A percentile compares a stretch with the other conserved stretches of the same genome.
These are phyloP conservation scores for Hippocampus zosterae DNA, from an alignment of 2,113 vertebrate genomes.

Conservation along the genomic window DNA sequence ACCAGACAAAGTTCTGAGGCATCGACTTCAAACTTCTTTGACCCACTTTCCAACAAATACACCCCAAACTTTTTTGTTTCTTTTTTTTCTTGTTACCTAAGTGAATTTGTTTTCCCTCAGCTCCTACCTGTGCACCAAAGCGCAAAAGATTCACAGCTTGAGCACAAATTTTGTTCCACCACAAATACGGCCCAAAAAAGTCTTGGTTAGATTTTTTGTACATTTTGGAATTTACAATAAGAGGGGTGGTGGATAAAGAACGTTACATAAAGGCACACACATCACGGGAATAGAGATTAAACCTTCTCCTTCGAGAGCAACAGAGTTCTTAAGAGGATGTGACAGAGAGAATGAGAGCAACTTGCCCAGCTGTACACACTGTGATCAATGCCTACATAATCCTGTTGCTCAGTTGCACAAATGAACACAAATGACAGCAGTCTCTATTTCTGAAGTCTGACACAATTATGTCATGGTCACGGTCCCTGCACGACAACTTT, in stretches of 20 bases:
- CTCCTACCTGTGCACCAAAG: not conserved
- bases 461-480: conserved; percentile 1
- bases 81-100: no score
- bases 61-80: not conserved
- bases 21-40: conserved; percentile 4
- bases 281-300: conserved; percentile 32
- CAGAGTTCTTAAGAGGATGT: conserved; percentile 30
- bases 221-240: not conserved
- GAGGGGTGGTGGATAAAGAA: conserved; percentile 3
- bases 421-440: conserved; percentile 17
- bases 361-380: conserved; percentile 26
- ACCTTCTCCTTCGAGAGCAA: conserved; percentile 28
- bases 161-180: not conserved
- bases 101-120: not conserved
- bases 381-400: conserved; percentile 42
- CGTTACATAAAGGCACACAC: not conserved
- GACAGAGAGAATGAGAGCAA: conserved; percentile 29
- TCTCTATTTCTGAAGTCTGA: conserved; percentile 7
- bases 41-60: conserved; percentile 1
- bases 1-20: not conserved
- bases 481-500: not conserved
- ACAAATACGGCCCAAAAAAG: not conserved
- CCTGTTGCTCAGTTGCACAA: conserved; percentile 42
- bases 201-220: not conserved
- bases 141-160: not conserved